A percentile compares a stretch with the other conserved stretches of the same genome.
phyloP scores from a whole-genome alignment of 1,140 invertebrate genomes.

The Bombus confusus region DNA sequence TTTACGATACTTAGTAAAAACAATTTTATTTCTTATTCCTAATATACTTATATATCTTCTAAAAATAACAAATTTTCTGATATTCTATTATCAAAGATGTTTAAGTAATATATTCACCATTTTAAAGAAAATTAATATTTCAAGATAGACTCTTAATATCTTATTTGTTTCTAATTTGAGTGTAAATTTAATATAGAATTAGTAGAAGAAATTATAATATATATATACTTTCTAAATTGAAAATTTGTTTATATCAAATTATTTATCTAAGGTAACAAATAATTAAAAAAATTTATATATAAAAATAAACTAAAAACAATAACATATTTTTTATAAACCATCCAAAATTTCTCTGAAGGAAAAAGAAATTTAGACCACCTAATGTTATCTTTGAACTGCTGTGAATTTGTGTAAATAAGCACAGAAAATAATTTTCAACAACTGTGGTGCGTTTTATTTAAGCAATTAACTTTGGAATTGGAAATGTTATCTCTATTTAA shows the following conservation, averaged over 20 bases:
- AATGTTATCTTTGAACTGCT: neutral
- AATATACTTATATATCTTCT: neutral
- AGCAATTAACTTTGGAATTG: neutral
- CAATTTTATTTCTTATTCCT: neutral
- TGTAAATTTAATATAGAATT: neutral
- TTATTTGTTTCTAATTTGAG: neutral
- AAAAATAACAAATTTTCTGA: neutral
- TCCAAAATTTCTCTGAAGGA: constrained; percentile 35
- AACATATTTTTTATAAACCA: constrained; percentile 39
- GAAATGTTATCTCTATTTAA: neutral
- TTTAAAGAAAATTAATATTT: neutral
- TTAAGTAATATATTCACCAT: neutral
- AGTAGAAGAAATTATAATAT: neutral
- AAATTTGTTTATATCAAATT: neutral
- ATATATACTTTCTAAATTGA: neutral
- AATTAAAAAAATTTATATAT: neutral
- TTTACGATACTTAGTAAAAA: neutral
- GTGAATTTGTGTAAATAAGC: constrained; percentile 21
- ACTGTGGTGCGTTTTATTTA: constrained; percentile 20
- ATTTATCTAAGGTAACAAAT: neutral
- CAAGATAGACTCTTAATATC: neutral
- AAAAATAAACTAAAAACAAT: neutral
- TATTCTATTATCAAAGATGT: neutral
- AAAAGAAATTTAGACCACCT: neutral
- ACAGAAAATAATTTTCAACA: neutral